Evolutionary conservation across 2,113 vertebrate genomes (phyloP), one percentile per base, ranked within the genome.

Genomic region (Origma solitaria): DNA sequence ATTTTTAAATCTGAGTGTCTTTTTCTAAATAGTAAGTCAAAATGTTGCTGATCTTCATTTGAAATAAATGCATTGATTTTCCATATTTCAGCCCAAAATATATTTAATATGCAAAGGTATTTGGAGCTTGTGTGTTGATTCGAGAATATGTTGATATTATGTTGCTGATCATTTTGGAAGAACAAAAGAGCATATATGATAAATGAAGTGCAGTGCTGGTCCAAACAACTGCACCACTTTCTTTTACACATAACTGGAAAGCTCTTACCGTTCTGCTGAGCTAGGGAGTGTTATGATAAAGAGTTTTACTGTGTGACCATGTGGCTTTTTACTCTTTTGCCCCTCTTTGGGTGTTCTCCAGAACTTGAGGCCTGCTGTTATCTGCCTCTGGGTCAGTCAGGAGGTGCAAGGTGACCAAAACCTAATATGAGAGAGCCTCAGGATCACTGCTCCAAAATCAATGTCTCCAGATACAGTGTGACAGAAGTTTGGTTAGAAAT

Each of bases 11-110:
- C 56, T 12, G 23, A n/a, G 7, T 77, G 16, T 72, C 4, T 70
- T 94, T 75, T 86, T 93, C 77, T 93, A 58, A 91, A 76, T 38
- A 78, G 56, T 77, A 71, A 75, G 78, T 92, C 72, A 65, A 5
- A 82, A 71, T 23, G 28, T 54, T 92, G 18, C 42, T 83, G 33
- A 68, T 91, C 21, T 11, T 20, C 11, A 86, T 95, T 93, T 76
- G 25, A 93, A 82, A 58, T 73, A 92, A 93, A 75, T 78, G 33
- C 37, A 64, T 61, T 83, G 71, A 82, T 90, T 88, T 95, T 83
- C 68, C 13, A 2, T 90, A 64, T 92, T 88, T 86, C n/a, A 57
- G 40, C 49, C 51, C 53, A 38, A 82, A 86, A 84, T 56, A 11
- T 49, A 33, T 90, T 75, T 90, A 66, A 58, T 83, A 73, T 69